These are phyloP conservation scores for Lagenorhynchus albirostris DNA, from an alignment of 2,113 vertebrate species.

Conservation along the genomic window DNA sequence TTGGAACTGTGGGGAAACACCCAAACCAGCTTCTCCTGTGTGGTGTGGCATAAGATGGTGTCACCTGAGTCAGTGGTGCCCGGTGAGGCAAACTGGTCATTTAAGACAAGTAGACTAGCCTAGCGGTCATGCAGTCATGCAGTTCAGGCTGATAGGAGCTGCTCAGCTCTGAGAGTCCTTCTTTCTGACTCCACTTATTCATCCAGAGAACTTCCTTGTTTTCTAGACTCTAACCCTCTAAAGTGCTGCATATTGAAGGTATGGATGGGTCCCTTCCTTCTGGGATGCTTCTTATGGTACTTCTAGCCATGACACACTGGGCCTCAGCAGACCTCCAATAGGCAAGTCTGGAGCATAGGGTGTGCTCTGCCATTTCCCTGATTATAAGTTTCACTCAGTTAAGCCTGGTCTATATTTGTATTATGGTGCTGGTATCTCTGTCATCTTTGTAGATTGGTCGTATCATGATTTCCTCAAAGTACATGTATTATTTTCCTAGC, in stretches of 20 bases:
- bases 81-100: neutral
- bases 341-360: neutral
- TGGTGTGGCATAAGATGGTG: neutral
- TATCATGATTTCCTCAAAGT: neutral
- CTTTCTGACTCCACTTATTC: neutral
- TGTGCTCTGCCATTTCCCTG: neutral
- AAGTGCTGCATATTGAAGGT: neutral
- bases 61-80: neutral
- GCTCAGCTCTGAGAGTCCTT: neutral
- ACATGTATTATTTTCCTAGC: neutral
- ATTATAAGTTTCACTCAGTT: neutral
- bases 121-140: accelerated
- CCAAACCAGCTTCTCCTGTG: neutral
- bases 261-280: neutral
- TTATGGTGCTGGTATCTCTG: neutral
- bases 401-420: no score
- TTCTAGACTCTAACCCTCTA: neutral
- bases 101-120: neutral
- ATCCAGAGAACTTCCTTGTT: neutral
- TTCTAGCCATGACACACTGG: neutral
- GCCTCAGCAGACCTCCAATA: neutral
- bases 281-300: neutral
- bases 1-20: neutral
- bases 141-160: neutral
- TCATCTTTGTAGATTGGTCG: neutral